Percentiles rank a stretch among this genome's conserved stretches.
Evolutionary conservation across 23 tunicate species (phyloP).

Genomic region (Diplosoma virens): DNA sequence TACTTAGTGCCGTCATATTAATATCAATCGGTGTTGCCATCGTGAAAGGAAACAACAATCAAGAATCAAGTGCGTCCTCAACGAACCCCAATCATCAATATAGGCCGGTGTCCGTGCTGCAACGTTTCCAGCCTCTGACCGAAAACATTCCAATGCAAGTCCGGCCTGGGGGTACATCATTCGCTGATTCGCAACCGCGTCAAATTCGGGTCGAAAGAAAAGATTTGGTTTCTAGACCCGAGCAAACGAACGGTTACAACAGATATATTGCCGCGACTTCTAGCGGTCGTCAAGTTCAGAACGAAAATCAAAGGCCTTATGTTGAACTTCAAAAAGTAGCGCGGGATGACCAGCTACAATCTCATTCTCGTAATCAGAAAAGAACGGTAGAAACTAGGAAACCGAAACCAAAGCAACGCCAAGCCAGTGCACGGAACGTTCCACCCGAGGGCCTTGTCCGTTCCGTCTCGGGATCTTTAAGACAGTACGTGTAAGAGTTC

Average conservation of each 20-base stretch:
- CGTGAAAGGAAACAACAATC: conserved; percentile 5
- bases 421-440: background rate
- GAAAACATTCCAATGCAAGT: background rate
- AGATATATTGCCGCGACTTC: background rate
- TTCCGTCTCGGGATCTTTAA: conserved; percentile 16
- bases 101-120: conserved; percentile 33
- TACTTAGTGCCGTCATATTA: conserved; percentile 41
- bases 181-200: too few relatives aligned
- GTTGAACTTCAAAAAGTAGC: too few relatives aligned
- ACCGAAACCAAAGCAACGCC: background rate
- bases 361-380: too few relatives aligned
- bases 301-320: too few relatives aligned
- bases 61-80: background rate
- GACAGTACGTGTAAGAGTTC: conserved; percentile 8
- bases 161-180: too few relatives aligned
- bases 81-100: background rate
- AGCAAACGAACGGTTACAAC: background rate
- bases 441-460: conserved; percentile 13
- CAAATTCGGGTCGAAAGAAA: conserved; percentile 4
- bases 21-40: conserved; percentile 22
- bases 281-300: background rate
- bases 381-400: background rate
- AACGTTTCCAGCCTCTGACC: background rate
- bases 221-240: background rate
- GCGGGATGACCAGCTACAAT: too few relatives aligned